phyloP scores from a whole-genome alignment of 2,888 invertebrate genomes.

The Magallana nippona region DNA sequence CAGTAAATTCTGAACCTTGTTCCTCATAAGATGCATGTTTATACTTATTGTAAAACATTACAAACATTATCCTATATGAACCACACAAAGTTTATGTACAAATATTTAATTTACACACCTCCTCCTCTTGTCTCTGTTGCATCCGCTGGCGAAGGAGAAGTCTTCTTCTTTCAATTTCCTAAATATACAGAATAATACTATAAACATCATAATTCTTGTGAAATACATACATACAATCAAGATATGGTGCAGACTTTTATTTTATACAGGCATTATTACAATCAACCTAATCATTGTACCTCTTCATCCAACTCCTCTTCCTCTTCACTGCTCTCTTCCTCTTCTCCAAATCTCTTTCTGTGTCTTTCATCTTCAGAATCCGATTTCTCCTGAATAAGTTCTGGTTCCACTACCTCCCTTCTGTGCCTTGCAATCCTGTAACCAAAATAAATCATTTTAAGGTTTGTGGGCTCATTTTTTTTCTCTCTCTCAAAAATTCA shows the following conservation, averaged over 20 bases:
- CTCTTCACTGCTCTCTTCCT: slow-evolving; percentile 72
- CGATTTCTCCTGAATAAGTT: slow-evolving; percentile 87
- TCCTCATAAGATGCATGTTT: no score
- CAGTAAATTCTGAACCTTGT: no score
- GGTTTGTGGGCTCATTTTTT: no score
- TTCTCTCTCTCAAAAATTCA: no score
- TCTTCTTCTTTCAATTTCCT: slow-evolving; percentile 86
- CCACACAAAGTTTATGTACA: no score
- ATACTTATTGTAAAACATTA: no score
- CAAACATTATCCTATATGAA: no score
- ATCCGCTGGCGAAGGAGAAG: slow-evolving; percentile 86
- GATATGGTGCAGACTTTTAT: neutral
- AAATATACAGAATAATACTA: slow-evolving; percentile 34
- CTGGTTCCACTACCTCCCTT: slow-evolving; percentile 77
- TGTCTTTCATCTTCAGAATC: slow-evolving; percentile 72
- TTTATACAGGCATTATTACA: neutral
- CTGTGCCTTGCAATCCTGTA: slow-evolving; percentile 74
- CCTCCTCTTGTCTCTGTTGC: slow-evolving; percentile 78
- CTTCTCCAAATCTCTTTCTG: slow-evolving; percentile 64
- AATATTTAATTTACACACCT: slow-evolving; percentile 56
- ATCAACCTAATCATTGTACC: slow-evolving; percentile 14
- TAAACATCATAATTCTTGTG: no score
- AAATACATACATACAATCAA: no score
- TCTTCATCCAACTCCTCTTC: slow-evolving; percentile 79
- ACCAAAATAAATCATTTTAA: neutral